Base-by-base conservation (phyloP, 2,888 invertebrate genomes). In the Himalopsyche tibetana region DNA sequence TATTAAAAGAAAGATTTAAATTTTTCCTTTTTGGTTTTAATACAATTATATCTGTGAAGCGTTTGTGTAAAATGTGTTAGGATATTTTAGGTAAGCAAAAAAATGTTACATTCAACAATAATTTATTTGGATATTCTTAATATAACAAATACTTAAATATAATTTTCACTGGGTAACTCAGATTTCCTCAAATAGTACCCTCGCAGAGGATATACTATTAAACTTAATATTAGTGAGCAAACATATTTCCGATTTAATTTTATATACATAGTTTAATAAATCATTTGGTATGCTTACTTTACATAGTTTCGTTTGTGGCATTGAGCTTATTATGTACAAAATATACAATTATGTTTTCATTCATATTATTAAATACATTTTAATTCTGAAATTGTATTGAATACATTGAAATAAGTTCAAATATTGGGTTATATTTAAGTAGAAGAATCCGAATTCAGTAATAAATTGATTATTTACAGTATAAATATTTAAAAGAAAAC, bases 41-140 rank as follows among this genome's bases (percentile, higher is more conserved):
- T 2, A 40, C 3, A 40, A 40, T 40, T 40, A 5, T 6, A 40
- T 6, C 3, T 45, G 9, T 45, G 8, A 45, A 6, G 2, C 9
- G 8, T 2, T 9, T 9, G 45, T 8, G 15, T 12, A 51, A 2
- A 51, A 15, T 15, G 5, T 51, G 4, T 51, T 51, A 15, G 51
- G 51, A 51, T 51, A 15, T 45, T 45, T 51, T 4, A 15, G 9
- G 6, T 51, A 12, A 63, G 19, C 5, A 9, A 63, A 28, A 19
- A 19, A 63, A 63, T 63, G 8, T 63, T 63, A 28, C 2, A 28
- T 19, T 63, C 28, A 28, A 28, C 19, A 63, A 63, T 63, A 63
- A 63, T 63, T 63, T 63, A 63, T 63, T 63, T 63, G n/a, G 63
- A 28, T 28, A 19, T 63, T 9, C 63, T 63, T 63, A 63, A 63